phyloP scores from a whole-genome alignment of 1,140 invertebrate genomes.

The Vollenhovia emeryi region DNA sequence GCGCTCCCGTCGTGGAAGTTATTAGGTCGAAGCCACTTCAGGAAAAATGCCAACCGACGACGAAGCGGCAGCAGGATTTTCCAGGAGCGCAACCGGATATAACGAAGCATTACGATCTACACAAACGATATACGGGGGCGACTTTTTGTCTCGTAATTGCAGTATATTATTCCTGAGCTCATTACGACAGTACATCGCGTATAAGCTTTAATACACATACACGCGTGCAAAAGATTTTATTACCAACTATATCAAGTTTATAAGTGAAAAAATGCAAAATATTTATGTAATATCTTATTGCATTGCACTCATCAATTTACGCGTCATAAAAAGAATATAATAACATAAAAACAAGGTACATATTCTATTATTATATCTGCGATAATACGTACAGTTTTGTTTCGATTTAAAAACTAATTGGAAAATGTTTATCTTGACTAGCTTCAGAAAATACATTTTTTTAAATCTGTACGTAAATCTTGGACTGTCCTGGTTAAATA shows the following conservation, averaged over 20 bases:
- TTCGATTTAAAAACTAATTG: neutral
- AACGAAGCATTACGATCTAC: slow-evolving; percentile 64
- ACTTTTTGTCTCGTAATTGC: neutral
- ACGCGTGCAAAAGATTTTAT: neutral
- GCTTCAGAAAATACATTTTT: neutral
- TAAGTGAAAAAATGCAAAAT: neutral
- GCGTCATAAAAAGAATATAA: neutral
- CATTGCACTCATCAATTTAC: neutral
- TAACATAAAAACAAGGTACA: slow-evolving; percentile 1
- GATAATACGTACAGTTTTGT: neutral
- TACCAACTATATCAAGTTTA: neutral
- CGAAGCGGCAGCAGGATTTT: slow-evolving; percentile 55
- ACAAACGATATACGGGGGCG: neutral
- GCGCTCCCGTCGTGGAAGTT: slow-evolving; percentile 42
- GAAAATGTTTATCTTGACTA: neutral
- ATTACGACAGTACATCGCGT: neutral
- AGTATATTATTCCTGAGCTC: neutral
- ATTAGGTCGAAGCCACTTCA: slow-evolving; percentile 63
- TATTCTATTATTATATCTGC: neutral
- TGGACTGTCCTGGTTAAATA: slow-evolving; percentile 12
- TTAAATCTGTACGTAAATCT: neutral
- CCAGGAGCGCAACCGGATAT: slow-evolving; percentile 57
- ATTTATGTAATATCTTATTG: neutral
- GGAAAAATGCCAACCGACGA: slow-evolving; percentile 60
- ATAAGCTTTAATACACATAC: neutral